Percentiles rank a stretch among this genome's conserved stretches.
phyloP scores from a whole-genome alignment of 2,888 invertebrate genomes.

The Ligdia adustata region DNA sequence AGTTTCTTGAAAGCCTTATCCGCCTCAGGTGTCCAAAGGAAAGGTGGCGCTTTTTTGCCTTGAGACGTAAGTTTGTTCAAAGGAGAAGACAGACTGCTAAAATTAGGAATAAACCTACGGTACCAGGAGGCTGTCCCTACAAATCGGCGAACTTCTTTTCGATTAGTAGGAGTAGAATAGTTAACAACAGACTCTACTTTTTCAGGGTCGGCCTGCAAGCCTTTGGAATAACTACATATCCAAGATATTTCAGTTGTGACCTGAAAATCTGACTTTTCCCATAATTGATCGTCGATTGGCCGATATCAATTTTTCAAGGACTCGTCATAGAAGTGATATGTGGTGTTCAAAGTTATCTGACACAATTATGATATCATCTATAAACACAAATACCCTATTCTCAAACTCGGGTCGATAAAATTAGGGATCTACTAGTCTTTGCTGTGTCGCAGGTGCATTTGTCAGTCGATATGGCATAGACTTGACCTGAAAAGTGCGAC shows the following conservation, averaged over 20 bases:
- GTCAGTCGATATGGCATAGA: slow-evolving; percentile 10
- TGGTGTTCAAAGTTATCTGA: not conserved
- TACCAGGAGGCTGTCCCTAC: slow-evolving; percentile 41
- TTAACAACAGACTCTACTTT: slow-evolving; percentile 35
- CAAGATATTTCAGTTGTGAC: not conserved
- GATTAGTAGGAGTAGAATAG: slow-evolving; percentile 33
- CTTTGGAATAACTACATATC: too few relatives aligned
- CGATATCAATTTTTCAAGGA: not conserved
- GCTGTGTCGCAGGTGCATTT: not conserved
- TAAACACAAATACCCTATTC: not conserved
- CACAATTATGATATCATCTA: not conserved
- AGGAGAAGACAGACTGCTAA: slow-evolving; percentile 33
- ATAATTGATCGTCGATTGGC: not conserved
- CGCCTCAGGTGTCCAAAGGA: slow-evolving; percentile 35
- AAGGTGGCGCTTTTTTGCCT: slow-evolving; percentile 34
- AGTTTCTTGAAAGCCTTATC: slow-evolving; percentile 32
- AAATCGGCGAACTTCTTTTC: slow-evolving; percentile 37
- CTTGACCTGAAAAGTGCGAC: slow-evolving; percentile 26
- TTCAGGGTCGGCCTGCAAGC: slow-evolving; percentile 34
- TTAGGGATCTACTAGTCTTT: not conserved
- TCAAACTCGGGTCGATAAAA: not conserved
- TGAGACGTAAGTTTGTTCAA: slow-evolving; percentile 36
- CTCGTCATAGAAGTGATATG: not conserved
- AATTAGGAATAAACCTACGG: slow-evolving; percentile 36
- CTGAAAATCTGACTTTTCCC: not conserved